Conservation (phyloP, 2,113 vertebrate species). For the Esox niger region DNA sequence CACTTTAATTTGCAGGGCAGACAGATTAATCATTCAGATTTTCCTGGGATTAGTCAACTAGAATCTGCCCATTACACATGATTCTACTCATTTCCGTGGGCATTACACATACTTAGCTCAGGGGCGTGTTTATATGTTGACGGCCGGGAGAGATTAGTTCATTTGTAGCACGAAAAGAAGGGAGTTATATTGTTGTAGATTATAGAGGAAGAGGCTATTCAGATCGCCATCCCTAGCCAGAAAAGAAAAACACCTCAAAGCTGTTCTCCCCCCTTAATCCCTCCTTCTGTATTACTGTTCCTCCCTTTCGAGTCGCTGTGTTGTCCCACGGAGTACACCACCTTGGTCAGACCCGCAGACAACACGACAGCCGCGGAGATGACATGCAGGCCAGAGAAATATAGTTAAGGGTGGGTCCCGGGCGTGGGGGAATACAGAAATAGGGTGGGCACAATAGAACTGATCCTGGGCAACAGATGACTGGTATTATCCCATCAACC, state of each 20-base stretch:
- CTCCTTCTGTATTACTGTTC: too few species aligned
- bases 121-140: slow-evolving; percentile 69
- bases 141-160: slow-evolving; percentile 65
- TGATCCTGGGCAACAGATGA: slow-evolving; percentile 61
- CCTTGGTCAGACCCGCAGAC: slow-evolving; percentile 11
- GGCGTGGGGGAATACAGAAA: slow-evolving; percentile 29
- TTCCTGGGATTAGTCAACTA: slow-evolving; percentile 29
- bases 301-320: not conserved
- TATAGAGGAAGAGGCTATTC: not conserved
- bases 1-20: slow-evolving; percentile 25
- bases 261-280: not conserved
- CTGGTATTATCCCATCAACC: slow-evolving; percentile 58
- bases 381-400: slow-evolving; percentile 39
- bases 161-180: slow-evolving; percentile 57
- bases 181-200: not conserved
- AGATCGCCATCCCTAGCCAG: not conserved
- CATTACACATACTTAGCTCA: slow-evolving; percentile 71
- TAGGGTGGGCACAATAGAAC: slow-evolving; percentile 40
- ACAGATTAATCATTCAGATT: slow-evolving; percentile 33
- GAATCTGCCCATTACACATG: not conserved
- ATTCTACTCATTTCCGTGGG: slow-evolving; percentile 50
- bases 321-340: not conserved
- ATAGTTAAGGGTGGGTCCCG: slow-evolving; percentile 45
- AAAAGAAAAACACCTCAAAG: not conserved
- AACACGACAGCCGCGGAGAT: slow-evolving; percentile 40